These are phyloP conservation scores for Microctonus hyperodae DNA, from an alignment of 2,888 invertebrate genomes.

Conservation along the genomic window DNA sequence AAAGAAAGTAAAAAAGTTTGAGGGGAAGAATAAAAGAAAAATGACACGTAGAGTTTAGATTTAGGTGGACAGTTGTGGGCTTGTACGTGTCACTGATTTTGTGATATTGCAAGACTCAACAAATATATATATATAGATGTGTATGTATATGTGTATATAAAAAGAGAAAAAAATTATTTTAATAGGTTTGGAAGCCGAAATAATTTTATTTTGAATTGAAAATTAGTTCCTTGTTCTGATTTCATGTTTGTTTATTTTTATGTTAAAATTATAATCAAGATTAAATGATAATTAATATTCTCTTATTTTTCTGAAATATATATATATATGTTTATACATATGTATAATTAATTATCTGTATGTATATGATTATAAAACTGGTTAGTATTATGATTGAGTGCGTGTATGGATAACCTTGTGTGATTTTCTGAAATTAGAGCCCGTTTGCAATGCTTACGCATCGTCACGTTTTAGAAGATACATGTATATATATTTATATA, in stretches of 20 bases:
- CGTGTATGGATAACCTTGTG: not conserved
- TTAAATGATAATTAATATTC: not conserved
- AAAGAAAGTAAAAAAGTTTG: not conserved
- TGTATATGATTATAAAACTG: not conserved
- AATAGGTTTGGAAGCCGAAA: no score
- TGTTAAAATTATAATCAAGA: not conserved
- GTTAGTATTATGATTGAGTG: not conserved
- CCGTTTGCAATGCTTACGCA: not conserved
- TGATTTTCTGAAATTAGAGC: not conserved
- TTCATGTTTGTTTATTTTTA: not conserved
- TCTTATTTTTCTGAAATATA: not conserved
- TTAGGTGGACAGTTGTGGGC: not conserved
- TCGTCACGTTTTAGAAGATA: not conserved
- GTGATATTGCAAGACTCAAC: not conserved
- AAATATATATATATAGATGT: not conserved
- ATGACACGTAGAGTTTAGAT: not conserved
- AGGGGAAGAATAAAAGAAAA: not conserved
- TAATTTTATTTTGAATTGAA: not conserved
- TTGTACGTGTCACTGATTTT: constrained; percentile 9
- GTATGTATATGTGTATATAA: not conserved
- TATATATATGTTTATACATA: no score
- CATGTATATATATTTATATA: not conserved
- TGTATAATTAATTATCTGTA: no score
- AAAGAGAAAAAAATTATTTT: not conserved
- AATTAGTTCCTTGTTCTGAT: not conserved